Base-by-base conservation (phyloP, 2,113 vertebrate species). In the Macrotus californicus region DNA sequence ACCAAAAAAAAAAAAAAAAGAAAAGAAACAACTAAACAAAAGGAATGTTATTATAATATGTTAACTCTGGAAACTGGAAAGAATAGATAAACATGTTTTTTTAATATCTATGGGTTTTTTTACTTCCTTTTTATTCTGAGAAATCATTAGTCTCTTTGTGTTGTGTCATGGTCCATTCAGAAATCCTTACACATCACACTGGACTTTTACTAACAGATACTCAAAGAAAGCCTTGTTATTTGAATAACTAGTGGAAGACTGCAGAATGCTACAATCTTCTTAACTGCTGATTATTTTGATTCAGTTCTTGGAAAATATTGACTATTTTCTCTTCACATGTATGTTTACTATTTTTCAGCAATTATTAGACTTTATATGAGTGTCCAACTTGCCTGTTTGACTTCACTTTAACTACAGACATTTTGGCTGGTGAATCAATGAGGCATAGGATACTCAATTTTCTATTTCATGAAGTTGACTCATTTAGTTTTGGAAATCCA, bases 1-100 rank as follows among this genome's bases (percentile, higher is more conserved):
- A 73, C 15, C 96, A 36, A 21, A 69, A 82, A 61, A 88, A 82
- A 54, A 59, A 59, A 34, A 14, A 56, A 79, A 50, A 76, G 10
- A 48, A 48, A 48, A 48, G 10, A 48, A 29, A 26, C 9, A 97
- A 76, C 41, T 43, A 96, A 89, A 95, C 56, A 96, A 95, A 97
- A 93, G 96, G 91, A 96, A 97, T 85, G 64, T 84, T 95, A 36
- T 73, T 97, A 75, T 69, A 97, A 96, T 50, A 96, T 95, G 36
- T 95, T 96, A 97, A 82, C 5, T 95, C 95, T 96, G 94, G 64
- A 41, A 4, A 97, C 34, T 70, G 70, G 36, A 67, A 93, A 85
- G 95, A 91, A 48, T 64, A 54, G 21, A 83, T 77, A 89, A 90
- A 95, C 1, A 92, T 93, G 93, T 64, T 96, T 96, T 96, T 95